These are phyloP conservation scores for Cylloceria caligata DNA, from an alignment of 2,888 invertebrate species.

Conservation along the genomic window DNA sequence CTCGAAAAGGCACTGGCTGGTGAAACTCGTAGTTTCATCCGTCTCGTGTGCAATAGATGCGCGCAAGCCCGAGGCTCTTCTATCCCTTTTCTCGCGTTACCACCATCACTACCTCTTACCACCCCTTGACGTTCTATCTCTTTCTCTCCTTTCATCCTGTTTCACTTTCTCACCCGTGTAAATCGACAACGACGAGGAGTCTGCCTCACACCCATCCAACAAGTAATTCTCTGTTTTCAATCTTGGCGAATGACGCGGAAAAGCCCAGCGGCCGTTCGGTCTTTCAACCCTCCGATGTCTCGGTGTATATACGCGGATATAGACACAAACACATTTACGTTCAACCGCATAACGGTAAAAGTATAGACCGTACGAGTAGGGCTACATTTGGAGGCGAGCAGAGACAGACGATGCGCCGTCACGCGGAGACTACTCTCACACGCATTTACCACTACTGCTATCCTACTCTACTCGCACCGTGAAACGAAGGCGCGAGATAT, in stretches of 20 bases:
- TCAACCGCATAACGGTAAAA: background rate
- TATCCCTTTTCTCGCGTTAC: conserved; percentile 51
- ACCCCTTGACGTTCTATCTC: conserved; percentile 21
- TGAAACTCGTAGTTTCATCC: conserved; percentile 47
- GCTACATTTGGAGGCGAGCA: conserved; percentile 11
- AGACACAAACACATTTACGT: conserved; percentile 7
- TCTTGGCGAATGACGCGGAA: conserved; percentile 75
- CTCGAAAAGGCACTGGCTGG: conserved; percentile 50
- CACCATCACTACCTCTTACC: conserved; percentile 17
- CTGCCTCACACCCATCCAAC: conserved; percentile 39
- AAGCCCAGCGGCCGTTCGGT: conserved; percentile 63
- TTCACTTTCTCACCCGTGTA: conserved; percentile 8
- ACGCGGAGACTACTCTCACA: background rate
- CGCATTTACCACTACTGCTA: background rate
- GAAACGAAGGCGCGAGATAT: conserved; percentile 17
- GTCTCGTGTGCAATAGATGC: conserved; percentile 19
- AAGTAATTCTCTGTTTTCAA: conserved; percentile 77
- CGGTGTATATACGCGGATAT: background rate
- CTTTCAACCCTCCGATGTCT: conserved; percentile 24
- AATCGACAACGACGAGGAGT: conserved; percentile 6
- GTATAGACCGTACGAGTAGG: conserved; percentile 11
- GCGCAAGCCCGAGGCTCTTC: conserved; percentile 12
- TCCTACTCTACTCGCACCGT: background rate
- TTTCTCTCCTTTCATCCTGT: conserved; percentile 30
- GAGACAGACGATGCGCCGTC: conserved; percentile 23